Evolutionary conservation across 37 sponge, comb jelly and placozoan species (phyloP).

Genomic region (Geodia barretti): DNA sequence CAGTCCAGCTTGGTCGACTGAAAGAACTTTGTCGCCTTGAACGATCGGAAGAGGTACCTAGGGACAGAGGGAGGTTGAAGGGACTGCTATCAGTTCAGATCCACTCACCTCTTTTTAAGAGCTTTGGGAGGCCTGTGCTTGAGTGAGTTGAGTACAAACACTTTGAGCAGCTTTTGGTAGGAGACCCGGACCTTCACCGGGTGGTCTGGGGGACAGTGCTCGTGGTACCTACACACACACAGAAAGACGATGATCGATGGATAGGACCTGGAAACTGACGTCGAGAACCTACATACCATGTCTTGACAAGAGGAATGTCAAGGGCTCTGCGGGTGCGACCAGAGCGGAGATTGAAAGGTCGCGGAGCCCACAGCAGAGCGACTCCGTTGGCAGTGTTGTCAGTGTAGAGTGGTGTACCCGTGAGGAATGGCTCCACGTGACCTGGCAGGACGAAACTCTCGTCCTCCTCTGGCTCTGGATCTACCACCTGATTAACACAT

Average conservation of each 20-base stretch:
- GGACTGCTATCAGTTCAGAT: not conserved
- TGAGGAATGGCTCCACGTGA: conserved; percentile 86
- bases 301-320: conserved; percentile 94
- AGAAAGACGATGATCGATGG: not conserved
- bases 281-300: conserved; percentile 61
- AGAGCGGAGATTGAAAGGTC: conserved; percentile 95
- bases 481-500: conserved; percentile 63
- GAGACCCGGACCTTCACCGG: conserved; percentile 99
- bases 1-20: conserved; percentile 98
- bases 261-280: too few relatives aligned
- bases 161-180: conserved; percentile 98
- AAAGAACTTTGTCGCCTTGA: conserved; percentile 99
- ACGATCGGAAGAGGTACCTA: conserved; percentile 95
- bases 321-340: conserved; percentile 92
- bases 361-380: conserved; percentile 96
- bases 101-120: conserved; percentile 91
- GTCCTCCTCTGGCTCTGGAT: conserved; percentile 82
- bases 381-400: conserved; percentile 99
- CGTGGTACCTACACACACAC: conserved; percentile 70
- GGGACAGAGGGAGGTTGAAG: not conserved
- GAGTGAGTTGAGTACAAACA: conserved; percentile 95
- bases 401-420: conserved; percentile 93
- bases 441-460: conserved; percentile 91
- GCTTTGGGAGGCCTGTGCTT: conserved; percentile 97
- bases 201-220: conserved; percentile 95